phyloP scores from a whole-genome alignment of 2,113 vertebrate species.

The Sus scrofa region DNA sequence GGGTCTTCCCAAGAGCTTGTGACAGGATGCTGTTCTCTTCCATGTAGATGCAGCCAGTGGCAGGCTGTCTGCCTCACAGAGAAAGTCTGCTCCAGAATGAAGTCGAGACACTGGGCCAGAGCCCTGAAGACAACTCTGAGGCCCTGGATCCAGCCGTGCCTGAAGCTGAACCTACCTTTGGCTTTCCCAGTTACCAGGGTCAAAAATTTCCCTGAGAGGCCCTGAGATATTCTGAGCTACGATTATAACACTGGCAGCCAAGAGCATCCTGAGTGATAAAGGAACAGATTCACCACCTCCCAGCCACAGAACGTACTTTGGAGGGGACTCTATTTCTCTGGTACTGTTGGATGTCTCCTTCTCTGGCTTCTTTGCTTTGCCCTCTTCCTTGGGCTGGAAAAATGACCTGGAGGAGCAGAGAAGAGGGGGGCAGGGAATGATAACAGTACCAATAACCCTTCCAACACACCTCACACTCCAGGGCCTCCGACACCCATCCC shows the following conservation, averaged over 20 bases:
- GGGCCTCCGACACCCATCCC: not conserved
- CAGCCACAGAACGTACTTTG: constrained; percentile 55
- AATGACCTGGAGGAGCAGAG: constrained; percentile 88
- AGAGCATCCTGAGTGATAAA: not conserved
- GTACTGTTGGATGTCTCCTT: constrained; percentile 69
- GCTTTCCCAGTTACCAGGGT: not conserved
- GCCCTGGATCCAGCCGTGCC: not conserved
- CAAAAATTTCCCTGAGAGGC: not conserved
- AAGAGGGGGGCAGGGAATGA: not conserved
- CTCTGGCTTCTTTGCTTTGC: constrained; percentile 85
- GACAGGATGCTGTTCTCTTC: not conserved
- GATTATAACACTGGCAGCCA: not conserved
- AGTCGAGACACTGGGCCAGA: not conserved
- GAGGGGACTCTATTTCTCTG: constrained; percentile 65
- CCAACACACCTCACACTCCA: fast-evolving
- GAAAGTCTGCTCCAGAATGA: not conserved
- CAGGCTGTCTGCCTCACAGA: not conserved
- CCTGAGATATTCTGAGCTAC: not conserved
- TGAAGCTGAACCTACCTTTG: not conserved
- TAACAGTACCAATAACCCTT: not conserved
- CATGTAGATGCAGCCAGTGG: not conserved
- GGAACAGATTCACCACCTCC: not conserved
- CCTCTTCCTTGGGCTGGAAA: constrained; percentile 89
- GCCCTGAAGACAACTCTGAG: not conserved
- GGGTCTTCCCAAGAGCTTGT: not conserved